Percentiles rank a stretch among this genome's conserved stretches.
Conservation (phyloP, 1,140 invertebrate species). For the Pentalonia nigronervosa region DNA sequence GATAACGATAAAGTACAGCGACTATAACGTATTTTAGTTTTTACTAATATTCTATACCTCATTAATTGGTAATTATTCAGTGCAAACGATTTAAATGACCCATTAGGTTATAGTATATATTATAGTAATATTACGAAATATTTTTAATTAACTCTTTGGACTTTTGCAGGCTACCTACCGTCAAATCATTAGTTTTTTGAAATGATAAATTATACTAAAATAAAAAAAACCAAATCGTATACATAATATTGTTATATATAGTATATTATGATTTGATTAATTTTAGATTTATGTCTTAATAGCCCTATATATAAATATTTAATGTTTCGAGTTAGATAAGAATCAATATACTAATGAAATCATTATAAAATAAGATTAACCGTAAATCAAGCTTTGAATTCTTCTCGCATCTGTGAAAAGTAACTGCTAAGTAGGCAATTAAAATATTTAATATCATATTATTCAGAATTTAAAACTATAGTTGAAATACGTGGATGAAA, state of each 20-base stretch:
- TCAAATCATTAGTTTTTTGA: neutral
- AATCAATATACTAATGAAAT: neutral
- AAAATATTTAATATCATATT: neutral
- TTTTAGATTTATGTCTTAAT: neutral
- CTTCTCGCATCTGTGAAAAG: neutral
- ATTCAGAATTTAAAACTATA: neutral
- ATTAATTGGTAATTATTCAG: neutral
- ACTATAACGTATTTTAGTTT: neutral
- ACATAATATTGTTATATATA: neutral
- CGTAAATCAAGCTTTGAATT: neutral
- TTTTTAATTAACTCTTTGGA: neutral
- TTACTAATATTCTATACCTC: neutral
- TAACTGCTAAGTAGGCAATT: neutral
- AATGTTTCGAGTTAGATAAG: neutral
- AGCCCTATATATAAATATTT: neutral
- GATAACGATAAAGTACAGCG: neutral
- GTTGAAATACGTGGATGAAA: neutral
- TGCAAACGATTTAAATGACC: no score
- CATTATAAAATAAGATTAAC: neutral
- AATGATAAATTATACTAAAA: neutral
- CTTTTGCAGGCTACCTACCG: neutral
- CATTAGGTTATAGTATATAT: no score
- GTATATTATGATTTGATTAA: neutral
- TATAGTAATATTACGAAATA: neutral
- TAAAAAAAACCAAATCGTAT: neutral